phyloP scores from a whole-genome alignment of 2,797 vertebrate genomes.

The Pangasius krempfi region DNA sequence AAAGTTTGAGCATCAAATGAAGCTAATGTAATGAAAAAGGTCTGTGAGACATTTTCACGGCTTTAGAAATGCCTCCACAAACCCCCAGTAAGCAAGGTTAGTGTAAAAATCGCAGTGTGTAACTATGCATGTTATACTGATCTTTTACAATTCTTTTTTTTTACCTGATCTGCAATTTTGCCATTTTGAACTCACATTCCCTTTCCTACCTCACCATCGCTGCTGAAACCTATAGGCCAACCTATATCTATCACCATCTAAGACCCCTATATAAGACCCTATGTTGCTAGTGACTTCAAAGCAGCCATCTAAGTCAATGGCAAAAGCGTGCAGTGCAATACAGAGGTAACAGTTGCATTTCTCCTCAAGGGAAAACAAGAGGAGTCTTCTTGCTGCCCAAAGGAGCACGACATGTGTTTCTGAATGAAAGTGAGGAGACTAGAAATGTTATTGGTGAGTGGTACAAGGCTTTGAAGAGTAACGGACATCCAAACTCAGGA shows the following conservation, averaged over 20 bases:
- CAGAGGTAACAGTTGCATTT: constrained; percentile 66
- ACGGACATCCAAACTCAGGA: constrained; percentile 74
- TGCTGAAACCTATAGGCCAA: constrained; percentile 12
- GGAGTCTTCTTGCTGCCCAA: constrained; percentile 87
- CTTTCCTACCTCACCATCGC: neutral
- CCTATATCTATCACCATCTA: constrained; percentile 8
- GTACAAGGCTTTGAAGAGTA: constrained; percentile 69
- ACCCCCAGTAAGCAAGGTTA: neutral
- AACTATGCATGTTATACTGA: neutral
- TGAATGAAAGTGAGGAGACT: constrained; percentile 87
- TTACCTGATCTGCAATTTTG: neutral
- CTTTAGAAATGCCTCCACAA: constrained; percentile 5
- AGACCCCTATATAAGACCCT: neutral
- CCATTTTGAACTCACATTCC: neutral
- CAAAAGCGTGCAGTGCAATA: constrained; percentile 59
- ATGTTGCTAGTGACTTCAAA: constrained; percentile 17
- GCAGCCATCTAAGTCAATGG: constrained; percentile 64
- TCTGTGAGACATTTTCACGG: neutral
- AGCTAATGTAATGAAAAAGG: neutral
- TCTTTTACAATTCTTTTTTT: neutral
- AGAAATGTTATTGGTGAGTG: constrained; percentile 89
- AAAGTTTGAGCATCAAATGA: neutral
- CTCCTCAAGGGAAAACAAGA: constrained; percentile 87
- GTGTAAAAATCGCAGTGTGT: neutral
- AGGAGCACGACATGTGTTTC: constrained; percentile 88